These are phyloP conservation scores for Cotesia congregata DNA, from an alignment of 2,888 invertebrate species.

Conservation along the genomic window DNA sequence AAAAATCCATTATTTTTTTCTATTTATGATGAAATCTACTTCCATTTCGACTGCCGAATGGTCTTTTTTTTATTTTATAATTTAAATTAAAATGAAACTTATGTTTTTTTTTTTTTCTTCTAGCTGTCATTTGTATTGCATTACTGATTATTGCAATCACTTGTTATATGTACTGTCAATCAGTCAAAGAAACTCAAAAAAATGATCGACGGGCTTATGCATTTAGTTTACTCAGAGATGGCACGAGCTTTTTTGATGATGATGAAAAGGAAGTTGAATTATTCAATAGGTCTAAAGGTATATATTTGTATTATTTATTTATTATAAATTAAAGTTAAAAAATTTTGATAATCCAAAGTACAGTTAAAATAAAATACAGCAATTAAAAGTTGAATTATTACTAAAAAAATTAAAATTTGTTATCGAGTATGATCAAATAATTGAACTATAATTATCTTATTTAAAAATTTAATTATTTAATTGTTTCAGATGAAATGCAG, in stretches of 20 bases:
- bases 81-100: conserved; percentile 17
- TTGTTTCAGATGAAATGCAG: neutral
- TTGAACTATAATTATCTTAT: neutral
- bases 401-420: no score
- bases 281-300: conserved; percentile 67
- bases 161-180: conserved; percentile 73
- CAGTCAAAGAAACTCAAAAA: conserved; percentile 63
- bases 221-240: conserved; percentile 75
- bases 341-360: neutral
- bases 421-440: no score
- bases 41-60: no score
- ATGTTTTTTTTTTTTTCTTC: conserved; percentile 44
- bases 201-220: conserved; percentile 72
- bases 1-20: no score
- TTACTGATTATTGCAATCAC: conserved; percentile 73
- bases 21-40: no score
- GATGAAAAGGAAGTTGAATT: conserved; percentile 72
- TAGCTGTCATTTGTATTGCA: conserved; percentile 74
- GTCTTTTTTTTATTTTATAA: no score
- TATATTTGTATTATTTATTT: neutral
- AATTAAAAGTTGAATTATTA: no score
- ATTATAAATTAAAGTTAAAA: neutral
- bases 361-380: no score
- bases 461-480: neutral
- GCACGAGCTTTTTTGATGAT: conserved; percentile 72